A percentile compares a stretch with the other conserved stretches of the same genome.
Conservation (phyloP, 2,888 invertebrate species). For the Prionchulus punctatus region DNA sequence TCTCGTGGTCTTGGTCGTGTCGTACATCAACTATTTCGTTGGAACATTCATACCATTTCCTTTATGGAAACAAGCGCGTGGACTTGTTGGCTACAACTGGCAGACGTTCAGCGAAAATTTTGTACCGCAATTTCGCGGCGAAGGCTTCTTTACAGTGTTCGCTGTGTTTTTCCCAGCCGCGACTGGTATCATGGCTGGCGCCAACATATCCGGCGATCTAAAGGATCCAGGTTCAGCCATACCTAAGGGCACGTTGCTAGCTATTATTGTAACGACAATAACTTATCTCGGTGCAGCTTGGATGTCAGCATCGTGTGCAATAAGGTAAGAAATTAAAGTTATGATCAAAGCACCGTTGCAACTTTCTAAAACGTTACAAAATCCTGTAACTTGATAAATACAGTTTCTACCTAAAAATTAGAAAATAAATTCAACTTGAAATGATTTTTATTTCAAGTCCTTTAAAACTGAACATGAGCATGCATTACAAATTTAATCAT, state of each 20-base stretch:
- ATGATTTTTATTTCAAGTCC: too few species aligned
- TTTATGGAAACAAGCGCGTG: constrained; percentile 51
- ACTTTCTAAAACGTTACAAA: too few species aligned
- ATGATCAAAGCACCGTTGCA: too few species aligned
- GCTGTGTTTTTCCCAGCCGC: constrained; percentile 32
- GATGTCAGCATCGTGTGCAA: constrained; percentile 55
- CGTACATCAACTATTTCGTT: constrained; percentile 72
- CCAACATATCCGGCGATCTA: constrained; percentile 11
- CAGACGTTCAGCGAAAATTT: constrained; percentile 54
- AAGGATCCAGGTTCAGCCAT: constrained; percentile 76
- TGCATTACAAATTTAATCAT: too few species aligned
- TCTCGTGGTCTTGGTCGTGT: constrained; percentile 62
- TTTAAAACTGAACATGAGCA: too few species aligned
- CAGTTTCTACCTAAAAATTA: too few species aligned
- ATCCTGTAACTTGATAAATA: too few species aligned
- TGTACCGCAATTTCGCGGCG: constrained; percentile 58
- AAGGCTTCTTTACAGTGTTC: constrained; percentile 51
- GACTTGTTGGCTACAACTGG: constrained; percentile 58
- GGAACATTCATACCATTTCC: constrained; percentile 70
- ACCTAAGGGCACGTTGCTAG: constrained; percentile 72
- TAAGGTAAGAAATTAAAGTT: too few species aligned
- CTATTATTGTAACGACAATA: constrained; percentile 64
- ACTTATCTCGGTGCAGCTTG: constrained; percentile 66
- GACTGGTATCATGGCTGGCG: constrained; percentile 41
- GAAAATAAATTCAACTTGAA: too few species aligned